Base-by-base conservation (phyloP, 2,113 vertebrate genomes). In the Thalassoma bifasciatum region DNA sequence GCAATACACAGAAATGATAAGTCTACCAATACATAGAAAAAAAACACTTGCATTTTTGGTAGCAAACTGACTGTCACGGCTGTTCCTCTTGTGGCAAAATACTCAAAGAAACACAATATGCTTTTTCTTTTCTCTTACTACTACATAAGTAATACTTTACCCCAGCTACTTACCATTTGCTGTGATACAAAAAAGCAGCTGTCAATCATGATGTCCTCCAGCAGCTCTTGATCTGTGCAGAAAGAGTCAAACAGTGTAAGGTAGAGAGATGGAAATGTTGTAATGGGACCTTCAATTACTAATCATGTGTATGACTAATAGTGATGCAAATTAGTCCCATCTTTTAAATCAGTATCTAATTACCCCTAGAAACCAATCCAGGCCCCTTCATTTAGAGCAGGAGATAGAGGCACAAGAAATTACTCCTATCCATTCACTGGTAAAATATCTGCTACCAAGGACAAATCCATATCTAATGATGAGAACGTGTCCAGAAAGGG, bases 171-270 rank as follows among this genome's bases (percentile, higher is more conserved):
- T 93, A 99, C 97, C 89, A 97, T 91, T 87, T 89, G 88, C 24
- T 93, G 91, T 71, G 89, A 91, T 4, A 94, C 89, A 73, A 94
- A 94, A 83, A 91, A 88, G 72, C 79, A 88, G 83, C 96, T 97
- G 85, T 96, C 94, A 90, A 94, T 90, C 91, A 98, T 79, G 38
- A 98, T 89, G 77, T 93, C 93, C 93, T 99, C 97, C 86, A 98
- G 93, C 81, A 98, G 90, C 84, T 95, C 93, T 92, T 98, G 96
- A 94, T 97, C 97, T 98, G 82, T 7, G 78, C 81, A 84, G 81
- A 62, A 81, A 79, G 81, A 91, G 77, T 40, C 54, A 77, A 78
- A 58, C 14, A 54, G 56, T 23, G 30, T 69, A 23, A 65, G 37
- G 24, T 51, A 21, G 54, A 72, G 24, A 24, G 61, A 82, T 53